Evolutionary conservation across 2,113 vertebrate species (phyloP).

Genomic region (Pseudonaja textilis): DNA sequence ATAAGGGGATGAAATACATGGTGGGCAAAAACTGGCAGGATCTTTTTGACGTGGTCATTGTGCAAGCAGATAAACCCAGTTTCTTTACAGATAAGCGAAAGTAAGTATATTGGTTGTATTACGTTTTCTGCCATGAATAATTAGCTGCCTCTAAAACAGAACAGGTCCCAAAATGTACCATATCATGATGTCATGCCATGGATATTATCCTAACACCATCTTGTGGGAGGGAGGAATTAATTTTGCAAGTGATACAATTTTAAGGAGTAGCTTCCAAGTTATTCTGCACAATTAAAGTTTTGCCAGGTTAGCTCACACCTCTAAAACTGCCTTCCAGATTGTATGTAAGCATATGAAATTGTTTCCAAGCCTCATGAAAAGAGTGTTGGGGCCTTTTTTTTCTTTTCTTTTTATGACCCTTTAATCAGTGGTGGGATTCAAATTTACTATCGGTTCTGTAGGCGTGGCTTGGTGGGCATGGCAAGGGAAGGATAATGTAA

Average conservation of each 20-base stretch:
- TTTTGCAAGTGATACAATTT: not conserved
- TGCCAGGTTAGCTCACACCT: not conserved
- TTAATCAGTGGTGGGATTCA: not conserved
- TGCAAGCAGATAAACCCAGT: constrained; percentile 79
- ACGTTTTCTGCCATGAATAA: not conserved
- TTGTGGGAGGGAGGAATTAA: not conserved
- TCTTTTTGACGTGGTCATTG: constrained; percentile 78
- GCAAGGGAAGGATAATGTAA: no score
- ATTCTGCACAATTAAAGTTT: not conserved
- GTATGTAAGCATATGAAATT: not conserved
- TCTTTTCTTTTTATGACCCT: not conserved
- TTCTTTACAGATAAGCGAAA: constrained; percentile 80
- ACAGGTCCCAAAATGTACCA: not conserved
- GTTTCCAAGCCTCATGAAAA: not conserved
- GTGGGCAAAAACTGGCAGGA: constrained; percentile 79
- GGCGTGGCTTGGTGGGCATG: no score
- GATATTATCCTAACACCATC: not conserved
- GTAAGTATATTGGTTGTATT: constrained; percentile 51
- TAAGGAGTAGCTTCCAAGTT: not conserved
- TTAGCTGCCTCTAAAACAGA: not conserved
- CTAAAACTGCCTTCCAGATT: not conserved
- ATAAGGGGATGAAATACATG: constrained; percentile 83
- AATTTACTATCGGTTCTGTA: no score
- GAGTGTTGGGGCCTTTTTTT: not conserved
- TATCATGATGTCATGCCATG: not conserved